Conservation (phyloP, 2,113 vertebrate genomes). For the Perca schrenkii region DNA sequence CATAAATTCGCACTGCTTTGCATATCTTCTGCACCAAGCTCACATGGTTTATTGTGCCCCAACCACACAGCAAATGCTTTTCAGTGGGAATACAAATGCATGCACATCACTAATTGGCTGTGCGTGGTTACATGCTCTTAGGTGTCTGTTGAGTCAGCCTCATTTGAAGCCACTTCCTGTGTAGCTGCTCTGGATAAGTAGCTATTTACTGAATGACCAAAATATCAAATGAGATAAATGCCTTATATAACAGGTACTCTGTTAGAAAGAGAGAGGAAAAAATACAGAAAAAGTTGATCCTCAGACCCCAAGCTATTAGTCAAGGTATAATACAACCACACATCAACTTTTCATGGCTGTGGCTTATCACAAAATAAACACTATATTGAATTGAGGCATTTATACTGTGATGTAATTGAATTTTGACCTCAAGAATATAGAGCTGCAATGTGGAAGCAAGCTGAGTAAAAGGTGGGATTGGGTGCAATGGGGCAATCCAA, state of each 20-base stretch:
- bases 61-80: slow-evolving; percentile 43
- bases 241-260: slow-evolving; percentile 55
- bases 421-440: slow-evolving; percentile 48
- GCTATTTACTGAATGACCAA: slow-evolving; percentile 69
- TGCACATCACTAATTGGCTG: slow-evolving; percentile 58
- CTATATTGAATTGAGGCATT: slow-evolving; percentile 24
- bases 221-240: slow-evolving; percentile 66
- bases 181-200: slow-evolving; percentile 56
- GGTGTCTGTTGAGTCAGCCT: slow-evolving; percentile 60
- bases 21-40: slow-evolving; percentile 48
- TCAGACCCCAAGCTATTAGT: slow-evolving; percentile 57
- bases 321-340: slow-evolving; percentile 50
- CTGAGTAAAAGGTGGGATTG: slow-evolving; percentile 28
- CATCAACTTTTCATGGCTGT: slow-evolving; percentile 36
- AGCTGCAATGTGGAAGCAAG: slow-evolving; percentile 9
- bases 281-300: slow-evolving; percentile 25
- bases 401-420: slow-evolving; percentile 48
- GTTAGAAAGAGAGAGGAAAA: slow-evolving; percentile 14
- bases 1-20: slow-evolving; percentile 36
- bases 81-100: slow-evolving; percentile 61
- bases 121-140: slow-evolving; percentile 53
- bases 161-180: slow-evolving; percentile 63
- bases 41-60: slow-evolving; percentile 43
- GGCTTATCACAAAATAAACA: slow-evolving; percentile 50
- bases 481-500: slow-evolving; percentile 37